Evolutionary conservation across 2,888 invertebrate genomes (phyloP).

Genomic region (Hyles lineata): DNA sequence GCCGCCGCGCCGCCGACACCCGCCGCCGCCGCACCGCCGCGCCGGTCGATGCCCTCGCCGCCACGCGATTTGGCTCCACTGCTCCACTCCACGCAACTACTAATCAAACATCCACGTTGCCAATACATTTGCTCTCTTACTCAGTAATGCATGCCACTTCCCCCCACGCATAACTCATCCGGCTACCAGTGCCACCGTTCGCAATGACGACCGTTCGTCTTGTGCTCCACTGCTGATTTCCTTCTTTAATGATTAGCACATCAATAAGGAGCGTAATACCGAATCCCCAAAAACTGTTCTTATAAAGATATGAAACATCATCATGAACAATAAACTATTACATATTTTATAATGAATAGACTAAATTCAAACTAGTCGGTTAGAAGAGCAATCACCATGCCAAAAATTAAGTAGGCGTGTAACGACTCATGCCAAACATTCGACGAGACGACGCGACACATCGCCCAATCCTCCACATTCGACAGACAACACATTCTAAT

Average conservation of each 20-base stretch:
- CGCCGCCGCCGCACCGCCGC: slow-evolving; percentile 78
- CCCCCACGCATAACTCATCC: slow-evolving; percentile 39
- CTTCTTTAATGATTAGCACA: background rate
- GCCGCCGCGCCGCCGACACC: slow-evolving; percentile 78
- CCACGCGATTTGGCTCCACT: slow-evolving; percentile 77
- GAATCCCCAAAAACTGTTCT: background rate
- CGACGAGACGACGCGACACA: slow-evolving; percentile 55
- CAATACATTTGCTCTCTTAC: slow-evolving; percentile 45
- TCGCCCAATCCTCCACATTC: slow-evolving; percentile 54
- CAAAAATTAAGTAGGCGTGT: slow-evolving; percentile 66
- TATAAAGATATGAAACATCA: background rate
- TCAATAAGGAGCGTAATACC: background rate
- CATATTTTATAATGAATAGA: slow-evolving; percentile 56
- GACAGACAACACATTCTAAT: slow-evolving; percentile 44
- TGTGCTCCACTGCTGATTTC: background rate
- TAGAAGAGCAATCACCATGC: slow-evolving; percentile 56
- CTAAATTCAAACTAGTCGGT: slow-evolving; percentile 55
- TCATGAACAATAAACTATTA: slow-evolving; percentile 34
- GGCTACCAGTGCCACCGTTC: background rate
- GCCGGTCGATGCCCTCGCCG: slow-evolving; percentile 78
- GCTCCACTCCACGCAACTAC: slow-evolving; percentile 68
- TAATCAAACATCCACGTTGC: slow-evolving; percentile 62
- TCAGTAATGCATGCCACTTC: slow-evolving; percentile 36
- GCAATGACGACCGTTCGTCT: background rate
- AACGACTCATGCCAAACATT: slow-evolving; percentile 67